These are phyloP conservation scores for Liolophura sinensis DNA, from an alignment of 1,140 invertebrate genomes.

Conservation along the genomic window DNA sequence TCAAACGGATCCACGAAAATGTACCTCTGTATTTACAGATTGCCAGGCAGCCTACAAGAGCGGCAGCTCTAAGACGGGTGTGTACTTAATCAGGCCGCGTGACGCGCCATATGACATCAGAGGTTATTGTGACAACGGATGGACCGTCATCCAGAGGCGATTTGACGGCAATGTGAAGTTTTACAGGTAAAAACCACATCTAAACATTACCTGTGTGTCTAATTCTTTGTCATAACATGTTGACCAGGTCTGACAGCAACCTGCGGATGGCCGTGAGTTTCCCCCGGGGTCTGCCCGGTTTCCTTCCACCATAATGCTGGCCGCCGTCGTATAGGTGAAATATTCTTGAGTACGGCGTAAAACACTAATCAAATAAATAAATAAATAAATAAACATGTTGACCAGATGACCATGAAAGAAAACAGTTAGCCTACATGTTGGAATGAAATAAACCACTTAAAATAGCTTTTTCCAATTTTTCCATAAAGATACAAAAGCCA, in stretches of 20 bases:
- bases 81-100: slow-evolving; percentile 11
- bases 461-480: too few relatives aligned
- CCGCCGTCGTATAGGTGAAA: too few relatives aligned
- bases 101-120: slow-evolving; percentile 7
- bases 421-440: background rate
- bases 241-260: background rate
- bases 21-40: slow-evolving; percentile 8
- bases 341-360: background rate
- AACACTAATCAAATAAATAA: background rate
- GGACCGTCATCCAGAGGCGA: slow-evolving; percentile 79
- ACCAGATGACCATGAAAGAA: background rate
- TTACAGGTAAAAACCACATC: slow-evolving; percentile 60
- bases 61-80: slow-evolving; percentile 8
- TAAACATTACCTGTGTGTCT: background rate
- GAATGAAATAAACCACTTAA: background rate
- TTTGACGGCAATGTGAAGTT: slow-evolving; percentile 81
- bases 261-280: too few relatives aligned
- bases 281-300: too few relatives aligned
- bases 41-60: slow-evolving; percentile 11
- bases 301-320: too few relatives aligned
- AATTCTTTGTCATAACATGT: background rate
- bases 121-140: slow-evolving; percentile 59
- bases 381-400: background rate
- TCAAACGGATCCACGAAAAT: too few relatives aligned
- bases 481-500: too few relatives aligned